phyloP scores from a whole-genome alignment of 2,888 invertebrate genomes.

The Philonicus albiceps region DNA sequence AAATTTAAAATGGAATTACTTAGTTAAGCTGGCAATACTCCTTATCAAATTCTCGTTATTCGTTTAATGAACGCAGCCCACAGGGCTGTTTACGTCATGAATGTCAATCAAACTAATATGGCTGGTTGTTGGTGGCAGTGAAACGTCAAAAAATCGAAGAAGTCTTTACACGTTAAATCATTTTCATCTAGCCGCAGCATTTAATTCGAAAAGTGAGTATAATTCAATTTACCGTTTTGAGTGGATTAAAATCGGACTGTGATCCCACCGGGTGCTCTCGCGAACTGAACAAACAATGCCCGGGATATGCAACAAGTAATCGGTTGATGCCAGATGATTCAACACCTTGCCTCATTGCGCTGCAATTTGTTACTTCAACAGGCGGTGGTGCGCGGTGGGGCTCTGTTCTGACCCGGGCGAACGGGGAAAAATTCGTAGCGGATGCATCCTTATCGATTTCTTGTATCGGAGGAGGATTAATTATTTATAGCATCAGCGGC shows the following conservation, averaged over 20 bases:
- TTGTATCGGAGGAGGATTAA: constrained; percentile 3
- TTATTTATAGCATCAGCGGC: constrained; percentile 1
- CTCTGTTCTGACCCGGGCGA: not conserved
- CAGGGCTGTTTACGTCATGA: not conserved
- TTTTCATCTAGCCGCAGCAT: not conserved
- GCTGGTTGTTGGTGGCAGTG: constrained; percentile 23
- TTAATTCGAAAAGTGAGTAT: not conserved
- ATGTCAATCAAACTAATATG: constrained; percentile 9
- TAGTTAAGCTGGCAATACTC: not conserved
- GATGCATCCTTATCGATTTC: not conserved
- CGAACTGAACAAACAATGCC: not conserved
- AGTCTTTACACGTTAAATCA: not conserved
- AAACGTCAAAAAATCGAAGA: not conserved
- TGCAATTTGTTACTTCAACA: not conserved
- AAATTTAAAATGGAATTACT: not conserved
- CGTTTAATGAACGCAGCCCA: not conserved
- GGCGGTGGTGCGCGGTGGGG: not conserved
- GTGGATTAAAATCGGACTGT: not conserved
- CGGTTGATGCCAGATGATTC: constrained; percentile 27
- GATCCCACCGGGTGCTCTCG: not conserved
- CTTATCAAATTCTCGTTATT: not conserved
- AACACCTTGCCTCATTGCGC: not conserved
- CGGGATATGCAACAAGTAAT: constrained; percentile 22
- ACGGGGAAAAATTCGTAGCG: not conserved
- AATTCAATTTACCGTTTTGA: not conserved